Base-by-base conservation (phyloP, 2,113 vertebrate genomes). In the Indicator maculatus region DNA sequence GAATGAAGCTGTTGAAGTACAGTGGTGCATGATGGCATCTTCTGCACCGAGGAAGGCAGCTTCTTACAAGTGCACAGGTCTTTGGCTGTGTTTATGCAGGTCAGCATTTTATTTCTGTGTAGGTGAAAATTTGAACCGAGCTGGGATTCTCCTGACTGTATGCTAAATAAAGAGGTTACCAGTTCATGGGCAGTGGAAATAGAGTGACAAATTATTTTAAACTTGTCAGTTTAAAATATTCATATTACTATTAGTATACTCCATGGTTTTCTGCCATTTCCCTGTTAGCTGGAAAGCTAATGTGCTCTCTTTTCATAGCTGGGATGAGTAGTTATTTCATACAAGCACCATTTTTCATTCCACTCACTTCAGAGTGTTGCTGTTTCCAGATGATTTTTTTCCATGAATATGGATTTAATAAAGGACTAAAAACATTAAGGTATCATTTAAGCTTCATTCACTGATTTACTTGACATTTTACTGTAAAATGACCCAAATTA, bases 11-110 rank as follows among this genome's bases (percentile, higher is more conserved):
- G 75, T 24, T 67, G 4, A 30, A 36, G 58, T n/a, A 39, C 69
- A 69, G 70, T 0, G 0, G 52, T 16, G n/a, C 1, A 1, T 33
- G 75, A 11, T 61, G 76, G 53, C 75, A 45, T 47, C 88, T 66
- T 58, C 66, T 23, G 6, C 1, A 17, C 26, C 1, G 2, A 47
- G 79, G 27, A 72, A 66, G 59, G 55, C 64, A 61, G n/a, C 27
- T 39, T n/a, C 9, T 3, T 59, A 21, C 36, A 52, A 31, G n/a
- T 0, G 0, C 8, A 33, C 27, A 55, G 55, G 1, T 50, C 66
- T 76, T 5, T 41, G 11, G 28, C 15, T 70, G 28, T 38, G 21
- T 50, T 79, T 33, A 16, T 79, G 52, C 23, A 28, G 75, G 52
- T 39, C 58, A 73, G 45, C 30, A 20, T 47, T 70, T 77, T 8